Conservation (phyloP, 2,888 invertebrate species). For the Tenthredo amoena region DNA sequence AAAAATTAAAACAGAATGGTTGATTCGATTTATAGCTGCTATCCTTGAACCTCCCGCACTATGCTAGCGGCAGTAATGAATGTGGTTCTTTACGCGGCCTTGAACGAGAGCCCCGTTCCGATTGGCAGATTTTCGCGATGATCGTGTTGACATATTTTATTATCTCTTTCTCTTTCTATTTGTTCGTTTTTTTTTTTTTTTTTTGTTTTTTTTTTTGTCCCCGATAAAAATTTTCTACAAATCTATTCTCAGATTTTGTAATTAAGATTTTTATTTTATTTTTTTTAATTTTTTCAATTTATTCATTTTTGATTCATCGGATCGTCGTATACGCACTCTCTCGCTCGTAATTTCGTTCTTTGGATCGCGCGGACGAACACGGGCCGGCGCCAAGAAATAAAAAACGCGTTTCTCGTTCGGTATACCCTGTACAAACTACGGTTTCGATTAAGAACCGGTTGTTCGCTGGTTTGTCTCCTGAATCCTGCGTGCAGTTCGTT, state of each 20-base stretch:
- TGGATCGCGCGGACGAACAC: not conserved
- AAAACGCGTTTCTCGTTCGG: not conserved
- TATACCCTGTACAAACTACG: not conserved
- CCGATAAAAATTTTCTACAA: too few relatives aligned
- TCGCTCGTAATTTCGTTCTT: not conserved
- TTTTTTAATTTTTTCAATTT: not conserved
- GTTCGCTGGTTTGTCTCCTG: not conserved
- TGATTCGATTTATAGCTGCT: not conserved
- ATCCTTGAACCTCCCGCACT: constrained; percentile 2
- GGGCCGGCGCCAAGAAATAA: not conserved
- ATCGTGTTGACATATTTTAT: not conserved
- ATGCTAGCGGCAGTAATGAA: not conserved
- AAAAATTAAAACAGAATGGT: not conserved
- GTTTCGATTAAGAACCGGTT: constrained; percentile 4
- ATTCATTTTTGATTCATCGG: not conserved
- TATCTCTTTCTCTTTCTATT: not conserved
- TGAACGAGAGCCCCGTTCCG: not conserved
- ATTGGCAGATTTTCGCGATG: not conserved
- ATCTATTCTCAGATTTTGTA: too few relatives aligned
- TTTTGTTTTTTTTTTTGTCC: too few relatives aligned
- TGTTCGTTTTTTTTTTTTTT: not conserved
- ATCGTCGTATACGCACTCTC: not conserved
- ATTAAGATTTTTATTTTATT: too few relatives aligned
- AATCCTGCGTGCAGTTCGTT: not conserved
- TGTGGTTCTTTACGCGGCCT: not conserved